Evolutionary conservation across 2,888 invertebrate genomes (phyloP).

Genomic region (Calameuta idolon): DNA sequence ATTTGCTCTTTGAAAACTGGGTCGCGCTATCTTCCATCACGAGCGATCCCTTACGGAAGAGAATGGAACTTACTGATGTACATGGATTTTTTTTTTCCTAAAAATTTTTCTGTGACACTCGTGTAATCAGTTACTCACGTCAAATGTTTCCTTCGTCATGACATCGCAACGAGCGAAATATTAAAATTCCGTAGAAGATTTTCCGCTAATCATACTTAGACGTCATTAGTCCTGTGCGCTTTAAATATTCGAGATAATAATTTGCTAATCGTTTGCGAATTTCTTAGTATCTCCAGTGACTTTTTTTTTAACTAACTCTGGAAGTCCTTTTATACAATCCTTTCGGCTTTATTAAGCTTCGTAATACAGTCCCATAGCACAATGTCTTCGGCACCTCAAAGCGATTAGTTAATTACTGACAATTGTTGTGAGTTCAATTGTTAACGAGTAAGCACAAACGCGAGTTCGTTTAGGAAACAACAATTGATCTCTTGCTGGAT

Average conservation of each 20-base stretch:
- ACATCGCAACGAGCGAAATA: neutral
- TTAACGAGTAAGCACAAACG: neutral
- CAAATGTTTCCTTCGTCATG: neutral
- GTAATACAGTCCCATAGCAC: neutral
- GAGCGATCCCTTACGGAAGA: neutral
- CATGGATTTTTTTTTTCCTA: neutral
- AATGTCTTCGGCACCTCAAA: neutral
- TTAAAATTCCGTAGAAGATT: neutral
- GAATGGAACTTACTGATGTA: neutral
- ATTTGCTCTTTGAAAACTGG: constrained; percentile 48
- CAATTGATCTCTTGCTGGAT: neutral
- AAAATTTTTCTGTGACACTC: neutral
- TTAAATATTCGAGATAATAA: no score
- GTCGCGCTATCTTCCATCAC: constrained; percentile 25
- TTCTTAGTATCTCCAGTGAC: no score
- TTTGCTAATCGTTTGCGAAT: no score
- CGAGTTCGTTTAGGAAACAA: neutral
- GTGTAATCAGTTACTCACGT: neutral
- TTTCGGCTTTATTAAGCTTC: neutral
- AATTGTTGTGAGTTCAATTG: neutral
- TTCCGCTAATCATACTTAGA: neutral
- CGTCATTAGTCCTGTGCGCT: neutral
- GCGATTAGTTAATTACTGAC: neutral
- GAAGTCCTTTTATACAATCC: no score
- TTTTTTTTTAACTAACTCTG: no score